phyloP scores from a whole-genome alignment of 2,888 invertebrate genomes.

The Ichneumon xanthorius region DNA sequence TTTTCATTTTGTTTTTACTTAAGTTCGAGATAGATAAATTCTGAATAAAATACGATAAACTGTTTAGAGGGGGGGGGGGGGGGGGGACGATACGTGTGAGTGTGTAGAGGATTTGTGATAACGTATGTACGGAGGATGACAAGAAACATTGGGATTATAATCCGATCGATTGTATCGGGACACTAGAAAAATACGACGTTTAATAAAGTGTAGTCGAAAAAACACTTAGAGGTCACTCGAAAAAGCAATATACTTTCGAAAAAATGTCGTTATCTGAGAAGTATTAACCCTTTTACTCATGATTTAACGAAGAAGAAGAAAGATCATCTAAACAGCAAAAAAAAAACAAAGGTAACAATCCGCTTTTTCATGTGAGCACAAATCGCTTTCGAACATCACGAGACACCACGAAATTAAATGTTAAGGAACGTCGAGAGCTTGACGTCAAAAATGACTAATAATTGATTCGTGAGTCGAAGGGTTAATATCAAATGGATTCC shows the following conservation, averaged over 20 bases:
- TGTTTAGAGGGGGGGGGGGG: not conserved
- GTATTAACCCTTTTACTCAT: slow-evolving; percentile 50
- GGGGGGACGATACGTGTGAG: slow-evolving; percentile 22
- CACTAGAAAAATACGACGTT: slow-evolving; percentile 22
- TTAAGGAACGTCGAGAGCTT: not conserved
- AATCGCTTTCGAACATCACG: not conserved
- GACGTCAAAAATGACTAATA: not conserved
- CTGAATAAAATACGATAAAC: slow-evolving; percentile 54
- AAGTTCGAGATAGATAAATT: slow-evolving; percentile 36
- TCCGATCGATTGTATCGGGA: slow-evolving; percentile 26
- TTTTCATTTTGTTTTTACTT: slow-evolving; percentile 15
- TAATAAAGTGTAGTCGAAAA: not conserved
- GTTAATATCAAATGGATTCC: not conserved
- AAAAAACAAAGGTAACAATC: not conserved
- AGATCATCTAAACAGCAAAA: not conserved
- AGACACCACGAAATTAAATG: not conserved
- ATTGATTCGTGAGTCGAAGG: slow-evolving; percentile 23
- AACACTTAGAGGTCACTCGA: slow-evolving; percentile 25
- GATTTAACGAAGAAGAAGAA: not conserved
- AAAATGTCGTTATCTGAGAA: not conserved
- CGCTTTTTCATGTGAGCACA: not conserved
- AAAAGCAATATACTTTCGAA: not conserved
- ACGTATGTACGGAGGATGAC: slow-evolving; percentile 40
- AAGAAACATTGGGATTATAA: slow-evolving; percentile 33
- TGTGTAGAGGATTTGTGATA: slow-evolving; percentile 38